A percentile compares a stretch with the other conserved stretches of the same genome.
Evolutionary conservation across 2,113 vertebrate genomes (phyloP).

Genomic region (Neogobius melanostomus): DNA sequence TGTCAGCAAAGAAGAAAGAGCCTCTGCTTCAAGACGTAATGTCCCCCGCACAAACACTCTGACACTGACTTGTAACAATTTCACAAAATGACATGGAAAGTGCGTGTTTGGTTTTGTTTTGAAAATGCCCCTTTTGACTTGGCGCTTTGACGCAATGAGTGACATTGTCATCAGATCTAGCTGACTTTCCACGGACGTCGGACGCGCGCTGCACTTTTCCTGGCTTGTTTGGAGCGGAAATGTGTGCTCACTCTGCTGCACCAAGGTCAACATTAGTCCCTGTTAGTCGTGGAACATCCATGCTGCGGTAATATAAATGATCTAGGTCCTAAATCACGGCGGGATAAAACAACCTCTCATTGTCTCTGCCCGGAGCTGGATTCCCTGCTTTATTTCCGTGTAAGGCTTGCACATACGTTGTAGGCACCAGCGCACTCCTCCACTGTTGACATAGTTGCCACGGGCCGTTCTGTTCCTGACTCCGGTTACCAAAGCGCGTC

Average conservation of each 20-base stretch:
- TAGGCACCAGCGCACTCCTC: constrained; percentile 34
- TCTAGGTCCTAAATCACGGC: background rate
- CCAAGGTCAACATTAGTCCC: constrained; percentile 28
- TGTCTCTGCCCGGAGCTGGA: constrained; percentile 2
- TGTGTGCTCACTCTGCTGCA: constrained; percentile 33
- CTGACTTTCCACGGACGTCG: constrained; percentile 51
- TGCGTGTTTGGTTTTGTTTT: constrained; percentile 31
- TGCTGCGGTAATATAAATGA: background rate
- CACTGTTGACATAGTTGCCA: constrained; percentile 49
- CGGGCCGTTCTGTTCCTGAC: constrained; percentile 28
- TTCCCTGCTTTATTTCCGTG: constrained; percentile 21
- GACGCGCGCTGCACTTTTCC: constrained; percentile 48
- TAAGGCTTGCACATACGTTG: constrained; percentile 37
- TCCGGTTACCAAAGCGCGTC: constrained; percentile 19
- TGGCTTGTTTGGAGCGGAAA: constrained; percentile 57
- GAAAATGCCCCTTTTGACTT: constrained; percentile 31
- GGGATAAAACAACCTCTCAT: constrained; percentile 5
- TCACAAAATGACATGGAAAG: constrained; percentile 4
- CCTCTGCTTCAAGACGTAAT: constrained; percentile 92
- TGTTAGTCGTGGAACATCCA: constrained; percentile 20
- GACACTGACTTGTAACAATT: background rate
- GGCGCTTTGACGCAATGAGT: constrained; percentile 11
- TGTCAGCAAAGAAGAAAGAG: constrained; percentile 98
- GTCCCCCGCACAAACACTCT: background rate
- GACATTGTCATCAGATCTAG: constrained; percentile 8